Evolutionary conservation across 2,888 invertebrate genomes (phyloP).

Genomic region (Perithous albicinctus): DNA sequence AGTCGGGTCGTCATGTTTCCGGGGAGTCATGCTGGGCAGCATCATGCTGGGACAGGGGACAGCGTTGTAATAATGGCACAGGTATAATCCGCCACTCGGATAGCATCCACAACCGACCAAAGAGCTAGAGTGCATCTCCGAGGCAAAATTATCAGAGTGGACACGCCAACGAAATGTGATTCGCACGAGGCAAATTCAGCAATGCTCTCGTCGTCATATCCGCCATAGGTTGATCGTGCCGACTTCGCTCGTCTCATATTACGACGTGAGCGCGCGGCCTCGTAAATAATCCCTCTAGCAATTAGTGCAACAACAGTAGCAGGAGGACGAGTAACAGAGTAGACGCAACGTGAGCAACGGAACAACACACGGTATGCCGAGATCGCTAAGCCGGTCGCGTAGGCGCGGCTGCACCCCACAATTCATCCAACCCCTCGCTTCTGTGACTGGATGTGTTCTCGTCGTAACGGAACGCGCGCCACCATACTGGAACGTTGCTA

Average conservation of each 20-base stretch:
- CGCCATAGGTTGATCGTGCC: constrained; percentile 26
- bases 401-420: constrained; percentile 64
- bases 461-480: constrained; percentile 42
- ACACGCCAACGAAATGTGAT: constrained; percentile 23
- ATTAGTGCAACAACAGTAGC: constrained; percentile 74
- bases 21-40: constrained; percentile 47
- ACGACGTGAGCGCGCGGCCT: constrained; percentile 53
- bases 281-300: constrained; percentile 66
- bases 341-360: constrained; percentile 59
- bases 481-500: constrained; percentile 51
- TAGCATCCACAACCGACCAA: not conserved
- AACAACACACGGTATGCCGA: constrained; percentile 52
- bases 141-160: constrained; percentile 47
- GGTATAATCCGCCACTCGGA: constrained; percentile 26
- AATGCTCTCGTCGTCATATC: constrained; percentile 48
- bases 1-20: constrained; percentile 48
- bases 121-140: constrained; percentile 14
- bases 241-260: constrained; percentile 45
- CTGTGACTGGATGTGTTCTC: constrained; percentile 40
- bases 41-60: constrained; percentile 20
- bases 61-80: constrained; percentile 24
- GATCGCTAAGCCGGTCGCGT: constrained; percentile 52
- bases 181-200: constrained; percentile 11
- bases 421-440: constrained; percentile 61
- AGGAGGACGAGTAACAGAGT: constrained; percentile 49